A percentile compares a stretch with the other conserved stretches of the same genome.
These are phyloP conservation scores for Marcusenius ussheri DNA, from an alignment of 2,113 vertebrate species.

Conservation along the genomic window DNA sequence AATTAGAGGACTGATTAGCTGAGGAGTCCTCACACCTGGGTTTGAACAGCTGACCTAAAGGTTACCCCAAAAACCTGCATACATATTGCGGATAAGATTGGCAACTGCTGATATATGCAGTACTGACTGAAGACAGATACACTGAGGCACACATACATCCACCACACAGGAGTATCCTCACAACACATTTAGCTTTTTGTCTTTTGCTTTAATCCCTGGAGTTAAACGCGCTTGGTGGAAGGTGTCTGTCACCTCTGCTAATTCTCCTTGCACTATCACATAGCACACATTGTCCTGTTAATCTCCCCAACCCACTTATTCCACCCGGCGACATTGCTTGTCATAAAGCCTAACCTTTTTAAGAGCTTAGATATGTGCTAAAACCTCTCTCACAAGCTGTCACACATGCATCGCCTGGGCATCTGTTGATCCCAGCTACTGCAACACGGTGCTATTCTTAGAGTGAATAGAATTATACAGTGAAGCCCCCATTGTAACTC, in stretches of 20 bases:
- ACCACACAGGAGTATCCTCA: neutral
- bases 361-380: constrained; percentile 1
- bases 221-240: constrained; percentile 14
- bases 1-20: no score
- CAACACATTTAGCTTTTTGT: neutral
- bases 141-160: neutral
- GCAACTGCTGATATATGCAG: neutral
- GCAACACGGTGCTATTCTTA: neutral
- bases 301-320: constrained; percentile 20
- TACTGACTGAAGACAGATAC: neutral
- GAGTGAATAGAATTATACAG: neutral
- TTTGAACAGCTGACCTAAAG: no score
- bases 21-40: no score
- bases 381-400: neutral
- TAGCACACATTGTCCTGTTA: constrained; percentile 19
- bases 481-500: neutral
- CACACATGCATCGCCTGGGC: neutral
- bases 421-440: neutral
- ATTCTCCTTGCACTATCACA: constrained; percentile 19
- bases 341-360: constrained; percentile 11
- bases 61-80: no score
- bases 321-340: constrained; percentile 9
- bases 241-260: constrained; percentile 24
- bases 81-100: no score
- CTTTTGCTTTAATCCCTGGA: constrained; percentile 9